phyloP scores from a whole-genome alignment of 2,797 vertebrate genomes.

The Triplophysa bombifrons region DNA sequence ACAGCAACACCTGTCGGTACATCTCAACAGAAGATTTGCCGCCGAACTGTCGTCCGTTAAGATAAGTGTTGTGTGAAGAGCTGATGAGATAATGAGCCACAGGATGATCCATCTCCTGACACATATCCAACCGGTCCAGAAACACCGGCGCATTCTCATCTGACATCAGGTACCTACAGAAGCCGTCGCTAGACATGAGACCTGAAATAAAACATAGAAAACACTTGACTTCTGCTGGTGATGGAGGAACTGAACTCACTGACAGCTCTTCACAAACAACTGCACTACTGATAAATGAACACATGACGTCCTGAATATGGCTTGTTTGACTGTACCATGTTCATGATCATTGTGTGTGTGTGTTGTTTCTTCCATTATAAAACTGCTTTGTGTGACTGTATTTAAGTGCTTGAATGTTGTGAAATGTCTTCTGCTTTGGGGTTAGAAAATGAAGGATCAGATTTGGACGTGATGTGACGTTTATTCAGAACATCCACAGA shows the following conservation, averaged over 20 bases:
- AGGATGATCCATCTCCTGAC: conserved; percentile 98
- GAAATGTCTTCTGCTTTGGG: too few species aligned
- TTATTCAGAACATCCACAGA: not conserved
- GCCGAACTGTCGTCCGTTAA: conserved; percentile 96
- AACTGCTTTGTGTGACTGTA: too few species aligned
- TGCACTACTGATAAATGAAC: too few species aligned
- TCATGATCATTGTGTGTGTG: too few species aligned
- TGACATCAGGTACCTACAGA: conserved; percentile 98
- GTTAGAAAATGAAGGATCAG: too few species aligned
- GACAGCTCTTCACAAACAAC: too few species aligned
- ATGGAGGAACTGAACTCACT: too few species aligned
- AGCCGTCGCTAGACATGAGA: conserved; percentile 92
- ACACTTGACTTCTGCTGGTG: too few species aligned
- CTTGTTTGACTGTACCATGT: too few species aligned
- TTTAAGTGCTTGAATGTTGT: too few species aligned
- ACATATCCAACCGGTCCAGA: conserved; percentile 92
- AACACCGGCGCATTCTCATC: conserved; percentile 98
- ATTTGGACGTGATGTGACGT: not conserved
- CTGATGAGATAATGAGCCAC: conserved; percentile 98
- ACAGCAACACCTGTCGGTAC: conserved; percentile 96
- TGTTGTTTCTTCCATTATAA: too few species aligned
- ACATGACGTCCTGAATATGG: too few species aligned
- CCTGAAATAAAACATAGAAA: conserved; percentile 67
- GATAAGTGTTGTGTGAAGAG: conserved; percentile 97
- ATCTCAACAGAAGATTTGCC: conserved; percentile 98